A percentile compares a stretch with the other conserved stretches of the same genome.
Evolutionary conservation across 2,888 invertebrate species (phyloP).

Genomic region (Epistrophe grossulariae): DNA sequence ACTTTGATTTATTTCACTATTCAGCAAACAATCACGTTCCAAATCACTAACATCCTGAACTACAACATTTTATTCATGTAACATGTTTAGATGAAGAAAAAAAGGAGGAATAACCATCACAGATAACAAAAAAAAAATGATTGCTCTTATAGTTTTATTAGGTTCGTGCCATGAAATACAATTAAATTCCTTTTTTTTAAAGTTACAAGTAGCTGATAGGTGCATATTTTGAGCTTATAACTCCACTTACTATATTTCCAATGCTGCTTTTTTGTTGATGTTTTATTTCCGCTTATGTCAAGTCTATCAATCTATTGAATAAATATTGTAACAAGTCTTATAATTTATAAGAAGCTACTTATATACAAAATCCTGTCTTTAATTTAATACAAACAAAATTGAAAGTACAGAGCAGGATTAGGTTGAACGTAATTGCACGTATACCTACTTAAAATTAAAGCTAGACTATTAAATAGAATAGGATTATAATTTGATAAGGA

Average conservation of each 20-base stretch:
- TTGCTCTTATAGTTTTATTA: background rate
- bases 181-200: background rate
- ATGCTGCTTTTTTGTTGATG: background rate
- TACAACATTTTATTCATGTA: background rate
- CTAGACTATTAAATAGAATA: too few species aligned
- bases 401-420: too few species aligned
- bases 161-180: constrained; percentile 25
- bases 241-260: too few species aligned
- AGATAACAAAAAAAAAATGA: background rate
- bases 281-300: constrained; percentile 2
- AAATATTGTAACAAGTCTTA: background rate
- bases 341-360: background rate
- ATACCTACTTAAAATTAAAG: too few species aligned
- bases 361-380: background rate
- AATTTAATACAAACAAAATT: background rate
- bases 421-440: too few species aligned
- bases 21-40: background rate
- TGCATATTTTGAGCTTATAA: too few species aligned
- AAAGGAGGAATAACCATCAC: background rate
- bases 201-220: background rate
- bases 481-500: too few species aligned
- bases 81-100: background rate
- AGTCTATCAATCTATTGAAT: background rate
- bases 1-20: background rate
- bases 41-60: background rate